Evolutionary conservation across 2,113 vertebrate species (phyloP), one percentile per base, ranked within the genome.

Genomic region (Pelecanus crispus): DNA sequence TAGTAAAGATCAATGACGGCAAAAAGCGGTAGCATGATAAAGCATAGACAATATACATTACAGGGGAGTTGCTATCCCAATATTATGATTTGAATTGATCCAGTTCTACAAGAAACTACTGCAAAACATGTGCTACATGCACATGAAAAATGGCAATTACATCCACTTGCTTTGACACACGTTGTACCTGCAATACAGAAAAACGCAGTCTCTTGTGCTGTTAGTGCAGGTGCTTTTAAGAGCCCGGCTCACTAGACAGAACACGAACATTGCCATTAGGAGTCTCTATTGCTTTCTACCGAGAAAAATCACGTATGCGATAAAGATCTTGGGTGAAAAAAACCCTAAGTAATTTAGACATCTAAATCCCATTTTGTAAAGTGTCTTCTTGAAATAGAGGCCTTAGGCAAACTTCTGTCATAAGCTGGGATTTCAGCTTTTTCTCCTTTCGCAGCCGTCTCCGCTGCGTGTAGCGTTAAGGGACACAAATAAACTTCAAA

Each of bases 11-110:
- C 58, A 58, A 20, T 5, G 47, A 8, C 70, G 72, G 86, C 68
- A 26, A 58, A 34, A 88, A 17, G 12, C 3, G n/a, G 12, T 7
- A 70, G 49, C 7, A 4, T 2, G 58, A 9, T 0, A 11, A 28
- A 77, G 62, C 72, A 45, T 0, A 28, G 29, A 17, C 13, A 67
- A 13, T 7, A 47, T 2, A 17, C 62, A 6, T 25, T 7, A 38
- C 36, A 61, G 53, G 18, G 52, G 78, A 65, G 32, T 42, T 84
- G 25, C 44, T 40, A 1, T 15, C 32, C 40, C 49, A 65, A 0
- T 15, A 7, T 55, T 13, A 0, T 3, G 9, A 38, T 81, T 90
- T 80, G 70, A 45, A 82, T 20, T 59, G 62, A 74, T 61, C 20
- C 62, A 38, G 24, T 63, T 65, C 72, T 72, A 62, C 40, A 85